These are phyloP conservation scores for Drosophila mercatorum DNA, from an alignment of 2,888 invertebrate species.

Conservation along the genomic window DNA sequence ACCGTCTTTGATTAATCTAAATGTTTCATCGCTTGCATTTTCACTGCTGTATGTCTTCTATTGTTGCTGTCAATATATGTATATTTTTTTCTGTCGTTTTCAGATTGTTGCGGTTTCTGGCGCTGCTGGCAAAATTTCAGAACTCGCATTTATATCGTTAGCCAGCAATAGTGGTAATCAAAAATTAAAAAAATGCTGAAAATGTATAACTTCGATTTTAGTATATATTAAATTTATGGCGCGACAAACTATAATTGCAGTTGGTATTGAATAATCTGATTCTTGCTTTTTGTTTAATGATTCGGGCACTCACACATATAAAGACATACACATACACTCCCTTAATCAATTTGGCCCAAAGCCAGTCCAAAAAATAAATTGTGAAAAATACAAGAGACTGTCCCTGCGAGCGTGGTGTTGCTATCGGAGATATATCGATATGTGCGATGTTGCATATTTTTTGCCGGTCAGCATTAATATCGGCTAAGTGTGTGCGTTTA, in stretches of 20 bases:
- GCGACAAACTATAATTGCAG: conserved; percentile 37
- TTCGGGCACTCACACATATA: conserved; percentile 37
- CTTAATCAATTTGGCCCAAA: conserved; percentile 60
- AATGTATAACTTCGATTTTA: conserved; percentile 2
- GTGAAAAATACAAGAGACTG: conserved; percentile 57
- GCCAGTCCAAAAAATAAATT: conserved; percentile 65
- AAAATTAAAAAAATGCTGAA: conserved; percentile 11
- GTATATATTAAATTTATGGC: conserved; percentile 13
- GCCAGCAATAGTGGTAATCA: not conserved
- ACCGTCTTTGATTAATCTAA: conserved; percentile 13
- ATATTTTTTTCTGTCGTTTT: not conserved
- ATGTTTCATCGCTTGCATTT: conserved; percentile 26
- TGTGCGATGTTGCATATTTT: conserved; percentile 2
- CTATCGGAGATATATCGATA: conserved; percentile 44
- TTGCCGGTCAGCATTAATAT: conserved; percentile 36
- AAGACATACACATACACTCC: conserved; percentile 26
- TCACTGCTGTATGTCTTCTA: conserved; percentile 6
- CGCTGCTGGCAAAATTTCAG: conserved; percentile 15
- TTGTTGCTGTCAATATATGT: conserved; percentile 8
- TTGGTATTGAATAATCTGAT: conserved; percentile 56
- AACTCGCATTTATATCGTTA: conserved; percentile 6
- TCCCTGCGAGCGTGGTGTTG: conserved; percentile 46
- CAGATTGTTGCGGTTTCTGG: conserved; percentile 10
- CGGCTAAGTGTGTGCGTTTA: not conserved
- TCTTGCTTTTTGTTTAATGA: conserved; percentile 60